These are phyloP conservation scores for Corvus hawaiiensis DNA, from an alignment of 2,113 vertebrate species.

Conservation along the genomic window DNA sequence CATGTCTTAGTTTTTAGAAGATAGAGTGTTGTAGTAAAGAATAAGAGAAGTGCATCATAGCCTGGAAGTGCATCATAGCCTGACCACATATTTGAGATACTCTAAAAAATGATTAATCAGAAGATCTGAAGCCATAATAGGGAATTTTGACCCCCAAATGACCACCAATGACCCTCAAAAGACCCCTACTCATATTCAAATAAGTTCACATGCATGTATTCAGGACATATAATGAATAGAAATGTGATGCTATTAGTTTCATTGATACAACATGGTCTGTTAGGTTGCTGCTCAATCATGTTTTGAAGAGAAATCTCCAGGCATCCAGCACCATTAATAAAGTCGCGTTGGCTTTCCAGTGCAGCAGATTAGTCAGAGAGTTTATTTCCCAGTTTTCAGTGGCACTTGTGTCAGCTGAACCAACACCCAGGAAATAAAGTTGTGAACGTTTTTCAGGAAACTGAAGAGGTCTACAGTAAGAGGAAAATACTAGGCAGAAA, in stretches of 20 bases:
- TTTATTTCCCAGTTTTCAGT: background rate
- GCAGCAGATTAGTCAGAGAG: background rate
- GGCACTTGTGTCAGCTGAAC: background rate
- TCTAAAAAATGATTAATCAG: background rate
- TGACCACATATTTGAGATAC: background rate
- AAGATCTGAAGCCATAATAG: background rate
- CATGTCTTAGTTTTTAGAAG: background rate
- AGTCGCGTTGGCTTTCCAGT: background rate
- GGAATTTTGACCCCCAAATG: background rate
- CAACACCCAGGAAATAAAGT: background rate
- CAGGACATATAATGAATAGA: background rate
- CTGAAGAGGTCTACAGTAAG: background rate
- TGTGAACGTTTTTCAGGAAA: background rate
- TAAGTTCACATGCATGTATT: background rate
- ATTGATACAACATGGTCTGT: background rate
- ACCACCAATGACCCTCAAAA: accelerated
- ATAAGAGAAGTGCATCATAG: background rate
- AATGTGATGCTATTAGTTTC: background rate
- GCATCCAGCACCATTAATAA: background rate
- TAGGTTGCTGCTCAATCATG: background rate
- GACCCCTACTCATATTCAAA: background rate
- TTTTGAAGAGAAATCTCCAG: background rate
- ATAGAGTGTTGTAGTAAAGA: background rate
- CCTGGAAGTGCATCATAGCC: background rate
- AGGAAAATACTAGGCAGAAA: background rate